Evolutionary conservation across 2,888 invertebrate genomes (phyloP).

Genomic region (Rotaria sp.): DNA sequence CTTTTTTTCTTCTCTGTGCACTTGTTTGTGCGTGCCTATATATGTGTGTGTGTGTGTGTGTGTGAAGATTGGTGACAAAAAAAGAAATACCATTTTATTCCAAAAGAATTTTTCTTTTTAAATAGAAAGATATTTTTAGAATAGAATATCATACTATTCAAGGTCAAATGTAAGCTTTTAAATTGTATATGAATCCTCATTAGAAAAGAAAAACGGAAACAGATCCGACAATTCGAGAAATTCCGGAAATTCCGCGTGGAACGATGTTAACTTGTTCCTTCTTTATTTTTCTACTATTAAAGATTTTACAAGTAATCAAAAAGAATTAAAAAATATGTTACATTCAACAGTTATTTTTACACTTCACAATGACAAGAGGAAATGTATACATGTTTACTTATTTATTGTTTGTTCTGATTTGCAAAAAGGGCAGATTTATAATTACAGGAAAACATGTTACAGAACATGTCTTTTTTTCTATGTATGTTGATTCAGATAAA

Average conservation of each 20-base stretch:
- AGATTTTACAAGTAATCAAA: not conserved
- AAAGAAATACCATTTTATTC: conserved; percentile 13
- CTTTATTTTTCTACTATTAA: not conserved
- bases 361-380: not conserved
- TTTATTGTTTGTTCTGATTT: not conserved
- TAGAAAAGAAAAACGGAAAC: not conserved
- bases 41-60: not conserved
- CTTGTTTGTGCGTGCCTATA: not conserved
- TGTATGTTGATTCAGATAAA: not conserved
- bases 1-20: not conserved
- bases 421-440: not conserved
- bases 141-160: not conserved
- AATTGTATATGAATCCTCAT: not conserved
- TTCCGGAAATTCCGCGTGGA: not conserved
- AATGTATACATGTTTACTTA: not conserved
- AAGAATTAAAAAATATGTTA: not conserved
- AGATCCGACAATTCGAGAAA: not conserved
- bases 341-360: not conserved
- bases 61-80: conserved; percentile 7
- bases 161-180: not conserved
- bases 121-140: not conserved
- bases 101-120: not conserved
- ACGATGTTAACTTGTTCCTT: not conserved
- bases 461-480: not conserved
- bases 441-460: not conserved